Conservation (phyloP, 2,797 vertebrate genomes). For the Micropoecilia bifurca region DNA sequence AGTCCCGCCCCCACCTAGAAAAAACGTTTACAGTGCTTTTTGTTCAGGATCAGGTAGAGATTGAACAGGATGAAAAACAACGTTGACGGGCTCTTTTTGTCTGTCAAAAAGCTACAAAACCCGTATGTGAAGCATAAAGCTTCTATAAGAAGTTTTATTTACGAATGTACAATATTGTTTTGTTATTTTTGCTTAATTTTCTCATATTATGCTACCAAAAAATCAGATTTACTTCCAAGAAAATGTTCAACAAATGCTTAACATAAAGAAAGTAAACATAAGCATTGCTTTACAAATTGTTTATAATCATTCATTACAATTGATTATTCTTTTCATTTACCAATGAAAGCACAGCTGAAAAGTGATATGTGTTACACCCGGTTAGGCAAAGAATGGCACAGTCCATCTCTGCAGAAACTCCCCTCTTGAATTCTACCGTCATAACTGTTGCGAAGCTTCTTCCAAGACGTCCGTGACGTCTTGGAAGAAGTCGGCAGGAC, state of each 20-base stretch:
- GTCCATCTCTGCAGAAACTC: no score
- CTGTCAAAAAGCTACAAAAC: background rate
- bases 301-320: background rate
- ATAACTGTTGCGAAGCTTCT: no score
- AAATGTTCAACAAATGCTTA: background rate
- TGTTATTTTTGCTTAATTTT: background rate
- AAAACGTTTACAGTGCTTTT: background rate
- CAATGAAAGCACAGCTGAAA: background rate
- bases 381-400: no score
- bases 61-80: background rate
- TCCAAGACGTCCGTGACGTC: no score
- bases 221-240: background rate
- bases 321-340: background rate
- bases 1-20: conserved; percentile 40
- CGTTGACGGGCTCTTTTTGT: background rate
- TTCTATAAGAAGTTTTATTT: background rate
- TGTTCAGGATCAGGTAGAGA: background rate
- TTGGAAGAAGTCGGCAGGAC: no score
- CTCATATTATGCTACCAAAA: background rate
- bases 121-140: background rate
- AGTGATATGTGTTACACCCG: background rate
- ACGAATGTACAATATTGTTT: background rate
- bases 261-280: background rate
- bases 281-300: background rate
- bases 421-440: no score